Evolutionary conservation across 2,888 invertebrate species (phyloP), one percentile per base, ranked within the genome.

Genomic region (Mesoligia furuncula): DNA sequence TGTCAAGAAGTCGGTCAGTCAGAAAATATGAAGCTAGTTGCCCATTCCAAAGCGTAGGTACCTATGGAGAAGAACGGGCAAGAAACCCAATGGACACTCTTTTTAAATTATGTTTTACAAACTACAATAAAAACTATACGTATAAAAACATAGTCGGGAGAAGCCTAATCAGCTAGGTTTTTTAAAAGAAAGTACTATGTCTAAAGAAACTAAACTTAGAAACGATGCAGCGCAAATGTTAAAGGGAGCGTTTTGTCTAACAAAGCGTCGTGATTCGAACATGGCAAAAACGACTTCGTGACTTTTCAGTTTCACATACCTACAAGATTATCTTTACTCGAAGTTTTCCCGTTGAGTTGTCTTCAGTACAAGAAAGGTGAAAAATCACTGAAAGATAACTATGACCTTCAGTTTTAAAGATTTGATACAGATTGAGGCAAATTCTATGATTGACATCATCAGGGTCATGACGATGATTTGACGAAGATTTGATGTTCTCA

Each of bases 391-490:
- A 36, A 62, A 36, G 36, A 59, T 3, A 31, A 13, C n/a, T 27
- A 31, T 8, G 8, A 5, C 15, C 31, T 42, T 62, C n/a, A 45
- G 6, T 72, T 39, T 48, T 20, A n/a, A n/a, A n/a, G 20, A 45
- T 65, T 69, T 54, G 68, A 59, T 61, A 45, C 45, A 59, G 24
- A 42, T 65, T 42, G 27, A 57, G 66, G 36, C 57, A 83, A 71
- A 71, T 83, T 77, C 66, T 67, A 62, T 15, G 61, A 62, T 13
- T 42, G 39, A 0, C 17, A 48, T 39, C 66, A 68, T 27, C 31
- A 31, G 3, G 15, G 42, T 64, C 51, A 64, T 57, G n/a, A 67
- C 45, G 20, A 66, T 59, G 31, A 42, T 42, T 24, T 45, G 67
- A 78, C 68, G 13, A 70, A 77, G 27, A 71, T 15, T 24, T 20